These are phyloP conservation scores for Zaprionus obscuricornis DNA, from an alignment of 2,888 invertebrate species.

Conservation along the genomic window DNA sequence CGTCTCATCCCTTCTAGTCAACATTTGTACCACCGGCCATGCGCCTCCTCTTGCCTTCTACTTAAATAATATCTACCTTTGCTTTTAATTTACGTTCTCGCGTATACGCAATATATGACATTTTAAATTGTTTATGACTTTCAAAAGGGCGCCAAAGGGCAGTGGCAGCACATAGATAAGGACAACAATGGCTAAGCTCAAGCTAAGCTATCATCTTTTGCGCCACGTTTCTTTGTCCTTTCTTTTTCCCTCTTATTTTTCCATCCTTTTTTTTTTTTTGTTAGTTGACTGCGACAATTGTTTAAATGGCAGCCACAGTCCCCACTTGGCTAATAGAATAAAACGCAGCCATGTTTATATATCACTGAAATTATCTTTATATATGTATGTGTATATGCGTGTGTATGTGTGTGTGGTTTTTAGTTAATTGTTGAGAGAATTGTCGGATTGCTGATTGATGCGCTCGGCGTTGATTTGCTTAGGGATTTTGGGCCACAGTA, in stretches of 20 bases:
- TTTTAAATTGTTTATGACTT: conserved; percentile 77
- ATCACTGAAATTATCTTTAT: too few relatives aligned
- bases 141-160: conserved; percentile 46
- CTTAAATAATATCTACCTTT: conserved; percentile 55
- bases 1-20: neutral
- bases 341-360: too few relatives aligned
- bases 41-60: neutral
- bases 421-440: conserved; percentile 71
- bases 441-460: conserved; percentile 53
- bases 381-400: neutral
- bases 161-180: conserved; percentile 42
- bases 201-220: neutral
- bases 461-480: conserved; percentile 60
- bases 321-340: conserved; percentile 65
- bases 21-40: too few relatives aligned
- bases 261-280: neutral
- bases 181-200: conserved; percentile 25
- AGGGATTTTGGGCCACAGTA: conserved; percentile 45
- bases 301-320: conserved; percentile 34
- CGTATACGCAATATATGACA: conserved; percentile 73
- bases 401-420: conserved; percentile 27
- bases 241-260: neutral
- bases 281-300: conserved; percentile 15
- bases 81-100: conserved; percentile 68
- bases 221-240: neutral